These are phyloP conservation scores for Xestia c-nigrum DNA, from an alignment of 2,888 invertebrate genomes.

Conservation along the genomic window DNA sequence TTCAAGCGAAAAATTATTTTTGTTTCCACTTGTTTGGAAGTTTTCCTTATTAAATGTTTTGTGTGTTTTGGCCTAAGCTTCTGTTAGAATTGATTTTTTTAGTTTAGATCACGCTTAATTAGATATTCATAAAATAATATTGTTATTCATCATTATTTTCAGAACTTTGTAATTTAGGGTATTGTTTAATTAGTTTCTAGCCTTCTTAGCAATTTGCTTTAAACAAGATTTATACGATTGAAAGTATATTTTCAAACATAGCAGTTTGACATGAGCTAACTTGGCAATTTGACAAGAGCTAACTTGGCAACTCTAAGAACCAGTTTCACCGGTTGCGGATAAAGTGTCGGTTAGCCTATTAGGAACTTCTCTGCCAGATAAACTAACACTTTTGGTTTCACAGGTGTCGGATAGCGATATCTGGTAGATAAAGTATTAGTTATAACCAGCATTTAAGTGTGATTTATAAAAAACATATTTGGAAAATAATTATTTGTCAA, in stretches of 20 bases:
- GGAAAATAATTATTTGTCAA: too few relatives aligned
- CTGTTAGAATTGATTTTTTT: neutral
- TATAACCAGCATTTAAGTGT: too few relatives aligned
- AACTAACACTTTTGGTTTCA: too few relatives aligned
- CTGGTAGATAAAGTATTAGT: too few relatives aligned
- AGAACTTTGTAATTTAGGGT: neutral
- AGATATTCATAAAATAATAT: neutral
- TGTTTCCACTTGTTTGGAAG: slow-evolving; percentile 47
- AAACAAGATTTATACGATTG: neutral
- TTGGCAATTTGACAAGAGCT: too few relatives aligned
- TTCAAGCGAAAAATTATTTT: slow-evolving; percentile 51
- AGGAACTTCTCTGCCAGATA: too few relatives aligned
- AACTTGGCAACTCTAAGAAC: too few relatives aligned
- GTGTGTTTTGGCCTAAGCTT: slow-evolving; percentile 1
- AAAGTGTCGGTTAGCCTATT: too few relatives aligned
- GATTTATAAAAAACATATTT: too few relatives aligned
- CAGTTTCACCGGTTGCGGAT: too few relatives aligned
- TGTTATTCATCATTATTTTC: neutral
- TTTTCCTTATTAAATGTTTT: slow-evolving; percentile 24
- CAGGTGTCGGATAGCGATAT: too few relatives aligned
- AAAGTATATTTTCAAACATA: neutral
- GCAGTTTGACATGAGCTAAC: too few relatives aligned
- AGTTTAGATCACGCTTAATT: neutral
- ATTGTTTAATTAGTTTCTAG: neutral
- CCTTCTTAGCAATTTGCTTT: neutral